Conservation (phyloP, 2,113 vertebrate genomes). For the Xiphophorus couchianus region DNA sequence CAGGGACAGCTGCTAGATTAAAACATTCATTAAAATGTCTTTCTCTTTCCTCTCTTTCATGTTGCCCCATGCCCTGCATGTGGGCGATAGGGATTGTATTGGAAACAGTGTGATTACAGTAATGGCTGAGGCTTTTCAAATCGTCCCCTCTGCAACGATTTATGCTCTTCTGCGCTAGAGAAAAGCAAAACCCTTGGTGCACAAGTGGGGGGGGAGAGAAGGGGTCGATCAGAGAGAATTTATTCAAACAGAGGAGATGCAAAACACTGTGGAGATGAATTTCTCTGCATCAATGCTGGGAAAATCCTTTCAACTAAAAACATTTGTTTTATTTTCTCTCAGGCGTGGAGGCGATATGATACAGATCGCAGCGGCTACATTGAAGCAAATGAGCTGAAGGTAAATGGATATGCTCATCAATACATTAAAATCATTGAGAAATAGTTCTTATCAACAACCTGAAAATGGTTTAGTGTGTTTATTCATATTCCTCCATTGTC, state of each 20-base stretch:
- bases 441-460: background rate
- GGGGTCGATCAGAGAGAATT: constrained; percentile 28
- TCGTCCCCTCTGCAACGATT: constrained; percentile 20
- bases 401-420: constrained; percentile 43
- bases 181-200: constrained; percentile 27
- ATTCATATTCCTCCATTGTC: constrained; percentile 13
- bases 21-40: constrained; percentile 81
- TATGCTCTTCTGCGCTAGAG: constrained; percentile 31
- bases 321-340: constrained; percentile 18
- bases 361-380: constrained; percentile 97
- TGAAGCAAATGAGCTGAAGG: constrained; percentile 97
- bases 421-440: background rate
- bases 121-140: constrained; percentile 8
- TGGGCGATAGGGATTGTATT: constrained; percentile 33
- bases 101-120: constrained; percentile 48
- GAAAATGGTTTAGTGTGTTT: background rate
- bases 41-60: constrained; percentile 9
- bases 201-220: background rate
- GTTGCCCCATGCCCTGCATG: constrained; percentile 14
- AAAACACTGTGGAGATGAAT: background rate
- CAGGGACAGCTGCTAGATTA: constrained; percentile 79
- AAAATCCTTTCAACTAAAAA: background rate
- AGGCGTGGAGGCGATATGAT: constrained; percentile 96
- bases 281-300: constrained; percentile 6
- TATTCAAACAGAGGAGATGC: constrained; percentile 17